Conservation (phyloP, 2,888 invertebrate genomes). For the Pterobdella sp. region DNA sequence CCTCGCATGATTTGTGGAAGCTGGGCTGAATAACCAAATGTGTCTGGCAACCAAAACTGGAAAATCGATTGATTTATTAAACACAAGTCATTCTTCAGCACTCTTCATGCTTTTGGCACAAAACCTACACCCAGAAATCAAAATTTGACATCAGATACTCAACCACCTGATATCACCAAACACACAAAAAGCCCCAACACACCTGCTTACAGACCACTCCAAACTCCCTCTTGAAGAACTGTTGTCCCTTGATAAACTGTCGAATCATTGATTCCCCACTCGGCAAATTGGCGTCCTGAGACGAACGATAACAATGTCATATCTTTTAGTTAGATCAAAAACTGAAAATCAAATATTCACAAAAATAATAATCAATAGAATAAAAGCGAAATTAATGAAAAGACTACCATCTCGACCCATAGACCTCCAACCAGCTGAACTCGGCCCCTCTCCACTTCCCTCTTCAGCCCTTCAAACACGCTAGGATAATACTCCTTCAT, state of each 20-base stretch:
- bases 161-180: background rate
- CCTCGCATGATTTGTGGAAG: slow-evolving; percentile 54
- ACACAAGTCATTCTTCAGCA: too few relatives aligned
- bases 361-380: slow-evolving; percentile 8
- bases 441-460: slow-evolving; percentile 46
- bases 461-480: slow-evolving; percentile 51
- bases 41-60: slow-evolving; percentile 56
- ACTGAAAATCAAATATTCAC: background rate
- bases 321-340: background rate
- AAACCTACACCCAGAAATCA: background rate
- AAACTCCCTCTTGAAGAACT: slow-evolving; percentile 53
- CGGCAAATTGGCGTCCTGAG: slow-evolving; percentile 48
- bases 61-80: background rate
- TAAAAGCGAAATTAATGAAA: background rate
- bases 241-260: slow-evolving; percentile 55
- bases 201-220: slow-evolving; percentile 52
- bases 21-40: slow-evolving; percentile 56
- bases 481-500: slow-evolving; percentile 53
- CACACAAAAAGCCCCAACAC: background rate
- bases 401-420: slow-evolving; percentile 55
- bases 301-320: background rate
- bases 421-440: slow-evolving; percentile 55
- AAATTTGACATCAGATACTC: background rate
- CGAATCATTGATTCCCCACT: slow-evolving; percentile 55
- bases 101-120: too few relatives aligned